phyloP scores from a whole-genome alignment of 2,797 vertebrate genomes.

The Girardinus metallicus region DNA sequence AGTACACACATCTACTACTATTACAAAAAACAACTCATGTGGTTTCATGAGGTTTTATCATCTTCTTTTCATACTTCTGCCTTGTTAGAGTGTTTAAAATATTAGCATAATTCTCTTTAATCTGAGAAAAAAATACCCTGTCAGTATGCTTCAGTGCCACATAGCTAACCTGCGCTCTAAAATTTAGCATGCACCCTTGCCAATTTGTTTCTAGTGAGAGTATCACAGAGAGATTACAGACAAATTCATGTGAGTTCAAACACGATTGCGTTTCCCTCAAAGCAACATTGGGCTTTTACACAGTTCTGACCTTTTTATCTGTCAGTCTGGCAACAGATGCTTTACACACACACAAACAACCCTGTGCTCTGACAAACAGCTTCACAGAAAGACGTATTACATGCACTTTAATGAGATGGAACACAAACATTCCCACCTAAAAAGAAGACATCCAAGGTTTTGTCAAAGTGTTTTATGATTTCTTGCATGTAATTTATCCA shows the following conservation, averaged over 20 bases:
- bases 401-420: slow-evolving; percentile 61
- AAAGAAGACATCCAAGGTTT: slow-evolving; percentile 46
- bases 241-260: slow-evolving; percentile 32
- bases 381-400: slow-evolving; percentile 51
- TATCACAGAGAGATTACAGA: slow-evolving; percentile 9
- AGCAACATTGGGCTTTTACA: slow-evolving; percentile 30
- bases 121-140: background rate
- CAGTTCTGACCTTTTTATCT: slow-evolving; percentile 60
- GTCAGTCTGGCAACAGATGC: slow-evolving; percentile 52
- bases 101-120: background rate
- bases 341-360: slow-evolving; percentile 36
- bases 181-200: slow-evolving; percentile 6
- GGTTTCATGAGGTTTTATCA: background rate
- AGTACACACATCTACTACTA: background rate
- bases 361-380: slow-evolving; percentile 22
- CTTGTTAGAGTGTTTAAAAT: background rate
- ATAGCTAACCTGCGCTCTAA: background rate
- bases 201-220: slow-evolving; percentile 21
- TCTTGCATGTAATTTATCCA: slow-evolving; percentile 45
- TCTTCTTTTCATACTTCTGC: background rate
- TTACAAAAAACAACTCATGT: background rate
- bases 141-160: slow-evolving; percentile 10
- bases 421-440: slow-evolving; percentile 53
- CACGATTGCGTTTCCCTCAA: background rate
- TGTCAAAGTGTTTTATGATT: slow-evolving; percentile 63